Conservation (phyloP, 1,140 invertebrate species). For the Panulirus ornatus region DNA sequence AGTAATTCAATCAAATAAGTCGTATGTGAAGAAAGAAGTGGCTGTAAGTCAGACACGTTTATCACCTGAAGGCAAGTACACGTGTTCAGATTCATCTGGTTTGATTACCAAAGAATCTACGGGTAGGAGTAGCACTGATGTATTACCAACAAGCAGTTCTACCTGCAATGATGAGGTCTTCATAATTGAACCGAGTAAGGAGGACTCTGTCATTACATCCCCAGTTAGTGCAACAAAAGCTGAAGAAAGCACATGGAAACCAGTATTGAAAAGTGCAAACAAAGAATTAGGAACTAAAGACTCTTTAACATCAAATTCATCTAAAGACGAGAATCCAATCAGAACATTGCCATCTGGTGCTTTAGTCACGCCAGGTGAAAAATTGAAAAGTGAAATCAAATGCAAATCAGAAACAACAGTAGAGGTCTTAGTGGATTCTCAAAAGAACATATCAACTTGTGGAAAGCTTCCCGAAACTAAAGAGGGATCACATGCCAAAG, state of each 20-base stretch:
- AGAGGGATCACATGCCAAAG: neutral
- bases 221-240: neutral
- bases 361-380: neutral
- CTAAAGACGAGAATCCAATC: neutral
- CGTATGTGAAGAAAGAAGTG: neutral
- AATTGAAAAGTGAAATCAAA: neutral
- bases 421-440: neutral
- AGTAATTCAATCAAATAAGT: constrained; percentile 16
- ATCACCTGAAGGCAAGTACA: neutral
- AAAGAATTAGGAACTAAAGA: neutral
- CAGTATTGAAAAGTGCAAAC: neutral
- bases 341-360: constrained; percentile 18
- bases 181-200: constrained; percentile 25
- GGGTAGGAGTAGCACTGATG: neutral
- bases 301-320: neutral
- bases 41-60: too few species aligned
- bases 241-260: constrained; percentile 10
- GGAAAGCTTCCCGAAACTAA: neutral
- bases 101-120: neutral
- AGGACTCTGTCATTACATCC: neutral
- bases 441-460: neutral
- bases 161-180: constrained; percentile 11
- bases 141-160: constrained; percentile 17
- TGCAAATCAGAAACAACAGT: constrained; percentile 1
- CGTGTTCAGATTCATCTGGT: neutral